Conservation (phyloP, 1,140 invertebrate species). For the Stegodyphus dumicola region DNA sequence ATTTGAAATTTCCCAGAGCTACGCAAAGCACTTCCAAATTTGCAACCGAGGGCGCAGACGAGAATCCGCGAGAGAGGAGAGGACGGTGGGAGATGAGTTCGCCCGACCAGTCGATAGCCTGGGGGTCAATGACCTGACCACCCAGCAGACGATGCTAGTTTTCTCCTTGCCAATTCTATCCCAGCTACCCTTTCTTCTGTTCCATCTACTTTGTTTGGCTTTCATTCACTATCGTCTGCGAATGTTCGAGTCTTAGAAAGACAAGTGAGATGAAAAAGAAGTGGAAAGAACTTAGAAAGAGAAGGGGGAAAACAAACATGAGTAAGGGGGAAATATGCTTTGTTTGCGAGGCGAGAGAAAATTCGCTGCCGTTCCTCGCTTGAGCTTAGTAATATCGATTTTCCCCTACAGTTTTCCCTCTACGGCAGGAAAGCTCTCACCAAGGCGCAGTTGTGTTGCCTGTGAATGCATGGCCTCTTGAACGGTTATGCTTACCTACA, state of each 20-base stretch:
- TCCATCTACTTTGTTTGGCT: no score
- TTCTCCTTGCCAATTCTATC: slow-evolving; percentile 16
- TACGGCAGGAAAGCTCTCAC: no score
- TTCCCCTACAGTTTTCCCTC: no score
- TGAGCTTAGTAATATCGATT: no score
- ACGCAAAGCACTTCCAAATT: not conserved
- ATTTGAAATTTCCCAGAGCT: not conserved
- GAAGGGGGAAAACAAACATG: not conserved
- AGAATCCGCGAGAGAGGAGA: slow-evolving; percentile 10
- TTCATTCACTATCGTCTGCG: not conserved
- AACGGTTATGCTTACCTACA: no score
- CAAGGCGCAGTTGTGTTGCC: no score
- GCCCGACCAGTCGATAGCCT: slow-evolving; percentile 35
- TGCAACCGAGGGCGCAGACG: slow-evolving; percentile 15
- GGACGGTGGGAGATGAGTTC: no score
- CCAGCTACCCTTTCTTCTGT: no score
- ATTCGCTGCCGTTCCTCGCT: no score
- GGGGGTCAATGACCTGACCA: slow-evolving; percentile 35
- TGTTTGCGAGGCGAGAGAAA: slow-evolving; percentile 1
- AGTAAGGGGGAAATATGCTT: slow-evolving; percentile 2
- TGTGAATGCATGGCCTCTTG: no score
- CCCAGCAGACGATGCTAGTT: slow-evolving; percentile 16
- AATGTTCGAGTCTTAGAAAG: not conserved
- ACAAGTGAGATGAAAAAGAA: not conserved
- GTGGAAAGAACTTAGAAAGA: not conserved